These are phyloP conservation scores for Xerus inauris DNA, from an alignment of 2,113 vertebrate genomes.

Conservation along the genomic window DNA sequence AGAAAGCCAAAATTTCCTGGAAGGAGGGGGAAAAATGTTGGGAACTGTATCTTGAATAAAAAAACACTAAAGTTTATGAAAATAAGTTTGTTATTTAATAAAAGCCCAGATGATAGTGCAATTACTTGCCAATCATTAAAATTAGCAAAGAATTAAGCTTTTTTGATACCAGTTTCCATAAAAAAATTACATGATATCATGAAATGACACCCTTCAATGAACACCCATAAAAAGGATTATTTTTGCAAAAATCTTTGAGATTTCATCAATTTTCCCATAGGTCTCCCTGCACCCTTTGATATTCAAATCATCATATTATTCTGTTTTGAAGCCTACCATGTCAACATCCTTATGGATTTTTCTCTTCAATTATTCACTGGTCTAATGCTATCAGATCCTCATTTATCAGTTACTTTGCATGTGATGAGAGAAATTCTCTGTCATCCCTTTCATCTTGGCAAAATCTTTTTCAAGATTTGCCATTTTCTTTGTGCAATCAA, in stretches of 20 bases:
- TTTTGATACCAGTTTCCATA: neutral
- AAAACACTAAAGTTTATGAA: neutral
- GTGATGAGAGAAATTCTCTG: slow-evolving; percentile 41
- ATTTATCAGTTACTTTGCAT: slow-evolving; percentile 56
- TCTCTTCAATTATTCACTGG: slow-evolving; percentile 68
- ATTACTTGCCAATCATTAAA: slow-evolving; percentile 9
- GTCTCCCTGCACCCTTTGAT: slow-evolving; percentile 54
- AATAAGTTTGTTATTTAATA: neutral
- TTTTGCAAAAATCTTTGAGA: neutral
- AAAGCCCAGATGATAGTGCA: neutral
- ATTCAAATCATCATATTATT: slow-evolving; percentile 69
- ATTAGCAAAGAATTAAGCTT: slow-evolving; percentile 4
- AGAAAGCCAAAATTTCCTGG: no score
- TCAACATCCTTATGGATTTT: slow-evolving; percentile 55
- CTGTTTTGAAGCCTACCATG: slow-evolving; percentile 29
- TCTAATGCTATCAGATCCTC: slow-evolving; percentile 31
- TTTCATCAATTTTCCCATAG: slow-evolving; percentile 44
- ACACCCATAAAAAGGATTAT: neutral
- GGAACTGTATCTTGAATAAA: neutral
- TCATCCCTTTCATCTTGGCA: slow-evolving; percentile 58
- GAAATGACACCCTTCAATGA: neutral
- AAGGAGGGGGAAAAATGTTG: neutral
- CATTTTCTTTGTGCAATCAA: slow-evolving; percentile 17
- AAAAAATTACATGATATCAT: neutral
- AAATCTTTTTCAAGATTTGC: neutral